A percentile compares a stretch with the other conserved stretches of the same genome.
Evolutionary conservation across 1,140 invertebrate genomes (phyloP).

Genomic region (Pinna nobilis): DNA sequence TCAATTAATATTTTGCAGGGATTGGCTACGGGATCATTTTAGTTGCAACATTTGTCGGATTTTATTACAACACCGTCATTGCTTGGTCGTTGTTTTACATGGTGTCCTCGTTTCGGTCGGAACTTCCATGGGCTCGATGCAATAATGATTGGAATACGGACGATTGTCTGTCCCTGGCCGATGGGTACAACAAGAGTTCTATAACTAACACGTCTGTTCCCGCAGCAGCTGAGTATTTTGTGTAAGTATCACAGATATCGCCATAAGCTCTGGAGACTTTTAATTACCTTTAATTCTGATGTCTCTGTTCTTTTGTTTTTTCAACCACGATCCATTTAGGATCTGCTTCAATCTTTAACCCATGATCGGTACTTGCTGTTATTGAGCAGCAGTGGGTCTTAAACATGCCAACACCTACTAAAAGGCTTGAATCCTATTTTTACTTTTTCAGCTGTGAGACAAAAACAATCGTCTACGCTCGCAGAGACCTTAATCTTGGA

Average conservation of each 20-base stretch:
- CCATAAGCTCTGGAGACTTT: neutral
- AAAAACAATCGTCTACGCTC: too few relatives aligned
- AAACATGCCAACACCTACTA: too few relatives aligned
- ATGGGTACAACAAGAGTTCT: conserved; percentile 41
- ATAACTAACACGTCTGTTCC: conserved; percentile 52
- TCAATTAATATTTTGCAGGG: conserved; percentile 77
- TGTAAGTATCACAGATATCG: conserved; percentile 51
- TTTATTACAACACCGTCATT: conserved; percentile 99
- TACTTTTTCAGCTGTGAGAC: too few relatives aligned
- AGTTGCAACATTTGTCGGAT: conserved; percentile 96
- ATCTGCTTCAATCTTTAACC: too few relatives aligned
- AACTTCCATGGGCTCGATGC: conserved; percentile 94
- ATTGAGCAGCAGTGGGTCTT: too few relatives aligned
- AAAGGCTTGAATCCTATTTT: too few relatives aligned
- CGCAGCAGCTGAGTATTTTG: conserved; percentile 56
- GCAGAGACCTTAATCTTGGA: too few relatives aligned
- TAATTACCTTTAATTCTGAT: neutral
- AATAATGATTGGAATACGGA: conserved; percentile 93
- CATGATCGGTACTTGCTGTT: too few relatives aligned
- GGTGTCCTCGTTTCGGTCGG: conserved; percentile 77
- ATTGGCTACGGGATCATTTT: conserved; percentile 97
- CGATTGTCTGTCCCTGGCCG: conserved; percentile 77
- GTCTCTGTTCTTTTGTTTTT: too few relatives aligned
- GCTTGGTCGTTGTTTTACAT: conserved; percentile 97
- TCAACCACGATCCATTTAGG: too few relatives aligned